Conservation (phyloP, 2,888 invertebrate species). For the Nineta flava region DNA sequence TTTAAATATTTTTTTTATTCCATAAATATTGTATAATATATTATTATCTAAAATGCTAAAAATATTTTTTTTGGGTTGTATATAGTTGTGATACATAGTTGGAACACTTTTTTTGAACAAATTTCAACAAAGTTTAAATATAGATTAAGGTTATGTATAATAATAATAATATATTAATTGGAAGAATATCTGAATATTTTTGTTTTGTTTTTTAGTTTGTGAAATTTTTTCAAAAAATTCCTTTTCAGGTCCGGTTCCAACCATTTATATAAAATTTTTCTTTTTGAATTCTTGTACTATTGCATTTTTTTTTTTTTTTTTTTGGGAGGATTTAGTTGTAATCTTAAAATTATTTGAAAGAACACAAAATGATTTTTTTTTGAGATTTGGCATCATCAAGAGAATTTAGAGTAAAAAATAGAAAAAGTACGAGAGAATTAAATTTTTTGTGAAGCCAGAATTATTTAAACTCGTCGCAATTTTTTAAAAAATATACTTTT, state of each 20-base stretch:
- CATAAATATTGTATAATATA: constrained; percentile 5
- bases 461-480: constrained; percentile 12
- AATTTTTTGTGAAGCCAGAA: constrained; percentile 12
- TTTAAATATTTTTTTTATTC: constrained; percentile 3
- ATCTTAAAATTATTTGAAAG: not conserved
- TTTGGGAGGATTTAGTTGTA: too few relatives aligned
- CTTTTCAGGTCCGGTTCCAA: not conserved
- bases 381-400: not conserved
- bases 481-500: constrained; percentile 19
- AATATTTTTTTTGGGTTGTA: constrained; percentile 3
- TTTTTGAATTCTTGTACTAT: not conserved
- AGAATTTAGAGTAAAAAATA: not conserved
- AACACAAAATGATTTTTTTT: not conserved
- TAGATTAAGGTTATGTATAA: not conserved
- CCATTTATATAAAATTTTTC: not conserved
- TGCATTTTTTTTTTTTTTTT: not conserved
- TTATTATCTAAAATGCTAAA: constrained; percentile 3
- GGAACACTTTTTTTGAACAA: not conserved
- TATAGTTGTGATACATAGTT: not conserved
- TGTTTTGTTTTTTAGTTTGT: not conserved
- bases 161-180: not conserved
- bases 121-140: not conserved
- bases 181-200: not conserved
- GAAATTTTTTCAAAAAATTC: not conserved
- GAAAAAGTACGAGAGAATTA: not conserved